Percentiles rank a stretch among this genome's conserved stretches.
Conservation (phyloP, 2,888 invertebrate species). For the Parnassius mnemosyne region DNA sequence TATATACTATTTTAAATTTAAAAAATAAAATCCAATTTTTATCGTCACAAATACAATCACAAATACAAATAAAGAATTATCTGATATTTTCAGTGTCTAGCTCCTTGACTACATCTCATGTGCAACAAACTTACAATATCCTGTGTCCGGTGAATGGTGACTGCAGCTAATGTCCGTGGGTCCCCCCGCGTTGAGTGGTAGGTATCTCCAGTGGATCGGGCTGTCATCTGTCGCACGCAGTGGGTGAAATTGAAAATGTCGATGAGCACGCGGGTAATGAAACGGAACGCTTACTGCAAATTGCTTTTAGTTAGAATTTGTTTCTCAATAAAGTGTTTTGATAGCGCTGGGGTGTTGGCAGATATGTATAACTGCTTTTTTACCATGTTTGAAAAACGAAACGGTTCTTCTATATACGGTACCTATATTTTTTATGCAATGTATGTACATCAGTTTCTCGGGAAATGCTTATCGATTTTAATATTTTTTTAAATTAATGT, state of each 20-base stretch:
- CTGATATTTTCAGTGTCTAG: neutral
- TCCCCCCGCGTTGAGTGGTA: constrained; percentile 43
- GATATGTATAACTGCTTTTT: neutral
- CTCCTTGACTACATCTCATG: constrained; percentile 40
- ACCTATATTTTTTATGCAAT: no score
- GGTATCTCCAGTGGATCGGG: constrained; percentile 14
- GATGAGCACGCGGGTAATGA: constrained; percentile 22
- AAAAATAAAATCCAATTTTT: no score
- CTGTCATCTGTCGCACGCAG: constrained; percentile 7
- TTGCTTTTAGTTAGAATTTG: constrained; percentile 28
- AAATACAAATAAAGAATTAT: no score
- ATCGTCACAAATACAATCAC: no score
- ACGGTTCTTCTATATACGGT: no score
- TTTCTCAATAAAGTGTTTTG: constrained; percentile 19
- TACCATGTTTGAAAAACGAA: no score
- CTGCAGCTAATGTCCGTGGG: constrained; percentile 39
- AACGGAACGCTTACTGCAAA: constrained; percentile 28
- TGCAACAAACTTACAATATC: constrained; percentile 51
- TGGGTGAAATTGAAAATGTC: constrained; percentile 31
- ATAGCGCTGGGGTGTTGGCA: constrained; percentile 1
- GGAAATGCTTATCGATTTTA: no score
- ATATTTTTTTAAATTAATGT: no score
- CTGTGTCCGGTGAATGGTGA: constrained; percentile 44
- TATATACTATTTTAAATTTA: no score
- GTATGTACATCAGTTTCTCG: no score